These are phyloP conservation scores for Cirrhinus molitorella DNA, from an alignment of 2,797 vertebrate genomes.

Conservation along the genomic window DNA sequence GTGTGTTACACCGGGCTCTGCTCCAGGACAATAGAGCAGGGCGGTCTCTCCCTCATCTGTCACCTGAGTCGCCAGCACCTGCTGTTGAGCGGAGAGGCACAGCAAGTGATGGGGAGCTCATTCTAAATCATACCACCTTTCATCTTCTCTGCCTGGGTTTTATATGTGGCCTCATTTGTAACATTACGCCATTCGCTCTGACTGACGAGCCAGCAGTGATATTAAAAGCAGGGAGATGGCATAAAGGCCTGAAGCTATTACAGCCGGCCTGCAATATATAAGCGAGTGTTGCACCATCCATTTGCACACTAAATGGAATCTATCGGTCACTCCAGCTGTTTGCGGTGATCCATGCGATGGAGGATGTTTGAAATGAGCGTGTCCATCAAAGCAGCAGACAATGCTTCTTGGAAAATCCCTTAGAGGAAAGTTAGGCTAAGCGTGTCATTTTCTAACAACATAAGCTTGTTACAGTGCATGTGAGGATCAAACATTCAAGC, in stretches of 20 bases:
- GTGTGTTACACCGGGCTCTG: not conserved
- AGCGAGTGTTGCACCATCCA: constrained; percentile 35
- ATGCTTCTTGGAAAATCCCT: not conserved
- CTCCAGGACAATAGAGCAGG: constrained; percentile 40
- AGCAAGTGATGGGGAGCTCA: constrained; percentile 28
- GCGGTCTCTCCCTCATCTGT: constrained; percentile 51
- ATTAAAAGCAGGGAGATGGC: constrained; percentile 40
- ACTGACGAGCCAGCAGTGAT: constrained; percentile 41
- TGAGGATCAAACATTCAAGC: not conserved
- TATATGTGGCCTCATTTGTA: constrained; percentile 51
- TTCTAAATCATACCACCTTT: constrained; percentile 49
- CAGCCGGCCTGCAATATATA: constrained; percentile 37
- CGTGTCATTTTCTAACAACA: not conserved
- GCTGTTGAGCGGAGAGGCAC: constrained; percentile 37
- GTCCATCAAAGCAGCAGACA: not conserved
- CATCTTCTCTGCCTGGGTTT: constrained; percentile 42
- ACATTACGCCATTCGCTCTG: constrained; percentile 41
- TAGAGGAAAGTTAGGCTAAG: constrained; percentile 5
- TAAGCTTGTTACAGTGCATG: not conserved
- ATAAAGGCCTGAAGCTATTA: constrained; percentile 47
- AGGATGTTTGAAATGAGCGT: not conserved
- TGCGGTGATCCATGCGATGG: not conserved
- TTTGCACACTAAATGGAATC: constrained; percentile 49
- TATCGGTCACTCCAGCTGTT: constrained; percentile 39
- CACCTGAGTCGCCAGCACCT: constrained; percentile 50